These are phyloP conservation scores for Emydoidea blandingii DNA, from an alignment of 2,797 vertebrate species.

Conservation along the genomic window DNA sequence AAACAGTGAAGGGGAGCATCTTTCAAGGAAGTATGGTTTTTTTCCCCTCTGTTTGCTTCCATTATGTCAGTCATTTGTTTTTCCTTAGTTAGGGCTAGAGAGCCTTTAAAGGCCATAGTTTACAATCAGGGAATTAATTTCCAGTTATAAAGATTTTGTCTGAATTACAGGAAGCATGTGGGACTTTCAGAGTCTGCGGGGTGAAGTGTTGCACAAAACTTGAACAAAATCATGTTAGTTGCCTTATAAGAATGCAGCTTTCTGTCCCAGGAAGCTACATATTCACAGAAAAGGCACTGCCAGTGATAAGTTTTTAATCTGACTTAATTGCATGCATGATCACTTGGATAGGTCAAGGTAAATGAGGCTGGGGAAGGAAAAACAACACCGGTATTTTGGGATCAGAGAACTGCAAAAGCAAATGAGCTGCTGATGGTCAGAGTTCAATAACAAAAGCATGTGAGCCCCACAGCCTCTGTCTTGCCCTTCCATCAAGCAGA, in stretches of 20 bases:
- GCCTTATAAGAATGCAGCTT: neutral
- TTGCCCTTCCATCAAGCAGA: constrained; percentile 58
- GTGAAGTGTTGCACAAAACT: neutral
- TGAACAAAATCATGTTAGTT: neutral
- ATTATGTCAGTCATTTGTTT: neutral
- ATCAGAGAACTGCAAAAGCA: constrained; percentile 43
- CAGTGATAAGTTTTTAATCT: neutral
- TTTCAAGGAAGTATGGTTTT: neutral
- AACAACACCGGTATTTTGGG: neutral
- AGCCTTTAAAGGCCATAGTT: constrained; percentile 7
- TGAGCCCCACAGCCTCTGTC: constrained; percentile 55
- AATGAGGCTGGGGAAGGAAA: neutral
- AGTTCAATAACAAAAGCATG: constrained; percentile 66
- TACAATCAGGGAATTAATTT: constrained; percentile 19
- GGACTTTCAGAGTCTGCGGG: constrained; percentile 14
- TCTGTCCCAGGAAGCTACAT: neutral
- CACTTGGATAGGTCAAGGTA: neutral
- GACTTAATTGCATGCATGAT: neutral
- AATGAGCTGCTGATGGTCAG: constrained; percentile 57
- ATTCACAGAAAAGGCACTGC: neutral
- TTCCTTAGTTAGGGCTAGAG: neutral
- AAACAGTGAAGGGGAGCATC: neutral
- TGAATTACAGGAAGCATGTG: neutral
- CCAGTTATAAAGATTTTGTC: neutral
- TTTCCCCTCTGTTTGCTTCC: neutral